phyloP scores from a whole-genome alignment of 2,797 vertebrate genomes.

The Brachymystax lenok region DNA sequence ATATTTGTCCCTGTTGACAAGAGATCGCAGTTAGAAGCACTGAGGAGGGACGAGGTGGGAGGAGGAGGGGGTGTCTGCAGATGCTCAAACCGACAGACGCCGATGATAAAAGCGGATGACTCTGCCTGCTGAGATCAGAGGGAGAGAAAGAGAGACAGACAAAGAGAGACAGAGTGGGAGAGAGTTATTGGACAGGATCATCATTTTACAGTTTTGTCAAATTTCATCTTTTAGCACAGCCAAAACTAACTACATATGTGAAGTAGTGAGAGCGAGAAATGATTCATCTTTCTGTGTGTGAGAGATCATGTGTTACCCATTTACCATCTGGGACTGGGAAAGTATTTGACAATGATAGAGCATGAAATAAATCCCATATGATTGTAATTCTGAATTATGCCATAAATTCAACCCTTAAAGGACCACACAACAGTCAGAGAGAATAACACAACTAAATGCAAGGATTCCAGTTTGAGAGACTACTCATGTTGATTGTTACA shows the following conservation, averaged over 20 bases:
- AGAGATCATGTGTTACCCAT: conserved; percentile 51
- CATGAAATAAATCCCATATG: conserved; percentile 26
- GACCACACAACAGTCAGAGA: not conserved
- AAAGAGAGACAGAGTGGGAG: not conserved
- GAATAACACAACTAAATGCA: not conserved
- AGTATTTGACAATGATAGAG: conserved; percentile 20
- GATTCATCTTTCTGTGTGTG: conserved; percentile 40
- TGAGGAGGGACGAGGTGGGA: not conserved
- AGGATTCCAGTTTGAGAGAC: not conserved
- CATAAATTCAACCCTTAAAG: conserved; percentile 10
- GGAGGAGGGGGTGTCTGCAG: conserved; percentile 38
- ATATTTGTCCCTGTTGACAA: conserved; percentile 70
- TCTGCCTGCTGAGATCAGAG: conserved; percentile 9
- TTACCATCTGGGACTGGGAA: conserved; percentile 32
- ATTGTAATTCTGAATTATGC: conserved; percentile 33
- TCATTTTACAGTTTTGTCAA: not conserved
- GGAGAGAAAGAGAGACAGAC: not conserved
- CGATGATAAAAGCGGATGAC: conserved; percentile 16
- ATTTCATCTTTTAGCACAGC: conserved; percentile 18
- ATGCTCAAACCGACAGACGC: conserved; percentile 39
- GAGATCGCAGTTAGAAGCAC: conserved; percentile 60
- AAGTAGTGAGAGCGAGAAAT: conserved; percentile 21
- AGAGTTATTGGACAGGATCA: not conserved
- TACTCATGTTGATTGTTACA: not conserved
- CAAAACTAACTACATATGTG: conserved; percentile 59